Evolutionary conservation across 2,797 vertebrate genomes (phyloP).

Genomic region (Semotilus atromaculatus): DNA sequence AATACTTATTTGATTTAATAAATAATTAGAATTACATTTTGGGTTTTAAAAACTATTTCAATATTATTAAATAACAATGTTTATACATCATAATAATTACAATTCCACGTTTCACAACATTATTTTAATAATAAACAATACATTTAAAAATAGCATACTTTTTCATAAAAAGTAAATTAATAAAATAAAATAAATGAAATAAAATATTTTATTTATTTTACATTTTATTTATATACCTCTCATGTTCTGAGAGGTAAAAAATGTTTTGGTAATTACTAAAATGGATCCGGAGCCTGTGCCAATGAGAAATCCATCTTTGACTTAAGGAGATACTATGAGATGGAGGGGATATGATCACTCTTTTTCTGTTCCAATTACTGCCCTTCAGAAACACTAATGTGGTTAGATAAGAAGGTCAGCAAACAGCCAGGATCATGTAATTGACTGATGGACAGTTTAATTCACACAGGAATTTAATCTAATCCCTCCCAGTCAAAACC

Average conservation of each 20-base stretch:
- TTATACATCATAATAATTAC: neutral
- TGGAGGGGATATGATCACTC: conserved; percentile 40
- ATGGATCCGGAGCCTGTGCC: conserved; percentile 38
- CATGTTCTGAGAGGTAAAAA: neutral
- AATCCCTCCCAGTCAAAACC: too few species aligned
- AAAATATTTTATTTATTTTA: too few species aligned
- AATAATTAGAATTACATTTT: neutral
- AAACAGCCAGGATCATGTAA: too few species aligned
- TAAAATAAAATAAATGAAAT: too few species aligned
- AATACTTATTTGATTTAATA: too few species aligned
- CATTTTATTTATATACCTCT: neutral
- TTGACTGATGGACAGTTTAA: too few species aligned
- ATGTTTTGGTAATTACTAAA: neutral
- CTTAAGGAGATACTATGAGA: conserved; percentile 40
- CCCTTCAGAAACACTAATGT: conserved; percentile 50
- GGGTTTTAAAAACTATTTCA: neutral
- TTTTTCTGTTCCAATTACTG: conserved; percentile 53
- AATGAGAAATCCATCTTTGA: conserved; percentile 35
- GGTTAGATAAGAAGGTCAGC: conserved; percentile 56
- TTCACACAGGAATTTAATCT: too few species aligned
- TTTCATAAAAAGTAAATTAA: too few species aligned
- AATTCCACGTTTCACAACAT: neutral
- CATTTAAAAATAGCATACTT: neutral
- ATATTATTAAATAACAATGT: neutral
- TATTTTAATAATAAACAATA: neutral